phyloP scores from a whole-genome alignment of 2,888 invertebrate species.

The Ligdia adustata region DNA sequence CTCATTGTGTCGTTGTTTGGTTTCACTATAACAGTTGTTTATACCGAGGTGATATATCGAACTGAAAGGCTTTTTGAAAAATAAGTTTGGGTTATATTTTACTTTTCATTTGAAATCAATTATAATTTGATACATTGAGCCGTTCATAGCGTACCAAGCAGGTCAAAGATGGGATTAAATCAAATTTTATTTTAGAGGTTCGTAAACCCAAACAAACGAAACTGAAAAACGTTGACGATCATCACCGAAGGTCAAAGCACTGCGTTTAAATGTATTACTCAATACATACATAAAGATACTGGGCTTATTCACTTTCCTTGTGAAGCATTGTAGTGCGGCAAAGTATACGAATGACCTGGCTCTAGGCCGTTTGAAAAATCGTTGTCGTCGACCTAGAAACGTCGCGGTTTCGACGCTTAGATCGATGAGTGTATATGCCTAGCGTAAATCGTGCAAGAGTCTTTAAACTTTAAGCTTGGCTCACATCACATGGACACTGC shows the following conservation, averaged over 20 bases:
- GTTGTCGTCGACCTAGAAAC: slow-evolving; percentile 64
- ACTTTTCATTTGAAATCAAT: no score
- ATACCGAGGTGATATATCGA: slow-evolving; percentile 34
- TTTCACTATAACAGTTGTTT: slow-evolving; percentile 42
- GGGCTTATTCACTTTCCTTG: slow-evolving; percentile 9
- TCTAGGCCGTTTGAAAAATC: slow-evolving; percentile 46
- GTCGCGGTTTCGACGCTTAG: slow-evolving; percentile 53
- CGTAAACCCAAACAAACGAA: no score
- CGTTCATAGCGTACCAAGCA: no score
- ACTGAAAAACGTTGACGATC: not conserved
- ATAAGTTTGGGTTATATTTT: no score
- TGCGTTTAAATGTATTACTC: slow-evolving; percentile 3
- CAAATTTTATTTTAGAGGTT: no score
- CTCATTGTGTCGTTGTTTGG: slow-evolving; percentile 46
- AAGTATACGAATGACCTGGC: slow-evolving; percentile 32
- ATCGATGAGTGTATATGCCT: slow-evolving; percentile 50
- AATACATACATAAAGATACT: slow-evolving; percentile 5
- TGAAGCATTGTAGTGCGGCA: slow-evolving; percentile 3
- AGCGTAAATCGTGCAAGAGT: slow-evolving; percentile 42
- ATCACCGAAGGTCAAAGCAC: slow-evolving; percentile 2
- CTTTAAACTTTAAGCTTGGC: slow-evolving; percentile 43
- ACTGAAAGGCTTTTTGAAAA: no score
- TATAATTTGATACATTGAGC: no score
- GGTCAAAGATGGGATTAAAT: no score
- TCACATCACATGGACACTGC: slow-evolving; percentile 35